phyloP scores from a whole-genome alignment of 2,113 vertebrate genomes.

The Atractosteus spatula region DNA sequence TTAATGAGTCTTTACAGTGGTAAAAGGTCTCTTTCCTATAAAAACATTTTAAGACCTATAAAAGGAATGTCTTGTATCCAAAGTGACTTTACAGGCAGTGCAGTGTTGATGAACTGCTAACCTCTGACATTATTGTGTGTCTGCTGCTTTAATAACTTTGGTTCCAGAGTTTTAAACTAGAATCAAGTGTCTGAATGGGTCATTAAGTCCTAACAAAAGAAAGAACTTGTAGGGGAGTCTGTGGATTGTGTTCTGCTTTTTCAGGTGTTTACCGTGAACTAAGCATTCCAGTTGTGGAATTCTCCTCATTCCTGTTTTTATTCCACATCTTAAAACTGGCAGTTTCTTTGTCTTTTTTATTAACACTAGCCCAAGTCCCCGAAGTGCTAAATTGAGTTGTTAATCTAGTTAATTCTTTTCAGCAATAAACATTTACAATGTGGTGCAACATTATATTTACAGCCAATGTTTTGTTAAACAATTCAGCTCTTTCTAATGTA shows the following conservation, averaged over 20 bases:
- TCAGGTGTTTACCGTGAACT: slow-evolving; percentile 5
- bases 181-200: slow-evolving; percentile 26
- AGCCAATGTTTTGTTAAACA: too few relatives aligned
- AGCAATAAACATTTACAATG: slow-evolving; percentile 6
- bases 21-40: slow-evolving; percentile 2
- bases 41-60: slow-evolving; percentile 37
- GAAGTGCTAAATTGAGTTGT: background rate
- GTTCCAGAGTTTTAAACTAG: slow-evolving; percentile 15
- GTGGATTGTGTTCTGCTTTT: background rate
- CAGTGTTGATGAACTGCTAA: background rate
- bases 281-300: background rate
- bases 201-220: slow-evolving; percentile 36
- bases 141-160: slow-evolving; percentile 24
- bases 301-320: background rate
- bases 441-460: too few relatives aligned
- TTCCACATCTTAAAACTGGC: slow-evolving; percentile 1
- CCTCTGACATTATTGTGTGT: slow-evolving; percentile 2
- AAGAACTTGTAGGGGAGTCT: background rate
- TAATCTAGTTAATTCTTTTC: background rate
- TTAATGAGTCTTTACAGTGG: too few relatives aligned
- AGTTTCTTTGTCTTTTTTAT: slow-evolving; percentile 9
- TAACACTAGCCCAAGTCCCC: slow-evolving; percentile 2
- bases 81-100: slow-evolving; percentile 27
- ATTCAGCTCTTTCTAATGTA: too few relatives aligned
- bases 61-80: slow-evolving; percentile 48